Evolutionary conservation across 2,797 vertebrate species (phyloP), one percentile per base, ranked within the genome.

Genomic region (Miichthys miiuy): DNA sequence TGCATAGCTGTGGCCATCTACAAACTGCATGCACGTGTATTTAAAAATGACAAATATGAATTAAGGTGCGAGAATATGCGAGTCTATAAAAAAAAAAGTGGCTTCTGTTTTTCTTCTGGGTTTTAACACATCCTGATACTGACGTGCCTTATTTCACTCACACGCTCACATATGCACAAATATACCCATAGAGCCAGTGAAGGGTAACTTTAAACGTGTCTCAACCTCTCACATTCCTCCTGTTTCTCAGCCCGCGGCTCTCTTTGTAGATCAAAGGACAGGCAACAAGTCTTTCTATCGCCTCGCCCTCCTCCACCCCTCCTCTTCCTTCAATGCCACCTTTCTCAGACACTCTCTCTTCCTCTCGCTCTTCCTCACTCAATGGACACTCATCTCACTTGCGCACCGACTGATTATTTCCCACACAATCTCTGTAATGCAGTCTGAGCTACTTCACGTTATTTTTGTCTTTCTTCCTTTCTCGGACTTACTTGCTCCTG

Each of bases 201-300:
- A 88, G 86, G 80, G 86, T 91, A 92, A 93, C 89, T 91, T 83
- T 83, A 89, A 89, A 91, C 88, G 70, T 84, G 82, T 93, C 89
- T 85, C 80, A 91, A 92, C 90, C 86, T 91, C 88, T 92, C 90
- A 88, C 88, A 93, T 93, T 92, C 93, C 92, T 90, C 75, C 54
- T 57, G 80, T 88, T 90, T 93, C 83, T 92, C 83, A 92, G 83
- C 88, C 90, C n/a, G 75, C 85, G 75, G 88, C 88, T 78, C 72
- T 88, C 90, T 91, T 82, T 88, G 85, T 85, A 95, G 92, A 95
- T 95, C 92, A 95, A 96, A 95, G 93, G 75, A 79, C 60, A 87
- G 81, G 90, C 79, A 81, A 85, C 72, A 81, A 85, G 88, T 86
- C 87, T 87, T 80, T 91, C 83, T 79, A 86, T 90, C 77, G 42